Evolutionary conservation across 2,888 invertebrate species (phyloP).

Genomic region (Drosophila leonis): DNA sequence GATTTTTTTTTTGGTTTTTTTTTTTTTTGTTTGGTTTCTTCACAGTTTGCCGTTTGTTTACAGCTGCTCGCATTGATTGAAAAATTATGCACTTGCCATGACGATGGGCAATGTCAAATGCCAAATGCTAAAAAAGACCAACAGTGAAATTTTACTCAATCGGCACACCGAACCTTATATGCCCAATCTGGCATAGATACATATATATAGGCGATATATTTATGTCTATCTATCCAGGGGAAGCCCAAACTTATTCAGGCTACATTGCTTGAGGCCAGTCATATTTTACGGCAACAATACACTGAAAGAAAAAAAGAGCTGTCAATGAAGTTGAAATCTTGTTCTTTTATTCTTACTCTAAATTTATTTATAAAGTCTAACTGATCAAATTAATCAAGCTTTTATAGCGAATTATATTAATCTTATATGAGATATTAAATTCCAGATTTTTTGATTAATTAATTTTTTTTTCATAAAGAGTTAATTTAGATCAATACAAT

Average conservation of each 20-base stretch:
- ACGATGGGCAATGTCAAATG: slow-evolving; percentile 78
- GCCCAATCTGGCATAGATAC: slow-evolving; percentile 59
- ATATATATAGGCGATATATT: slow-evolving; percentile 22
- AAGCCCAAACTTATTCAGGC: not conserved
- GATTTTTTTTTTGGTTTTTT: slow-evolving; percentile 11
- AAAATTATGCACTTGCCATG: slow-evolving; percentile 80
- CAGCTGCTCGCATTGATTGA: slow-evolving; percentile 81
- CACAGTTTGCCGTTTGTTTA: slow-evolving; percentile 72
- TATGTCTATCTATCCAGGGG: not conserved
- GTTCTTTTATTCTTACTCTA: too few relatives aligned
- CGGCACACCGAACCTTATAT: slow-evolving; percentile 62
- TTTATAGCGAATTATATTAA: too few relatives aligned
- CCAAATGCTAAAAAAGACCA: slow-evolving; percentile 53
- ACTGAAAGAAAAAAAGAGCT: not conserved
- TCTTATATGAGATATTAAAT: too few relatives aligned
- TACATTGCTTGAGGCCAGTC: not conserved
- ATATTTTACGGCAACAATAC: not conserved
- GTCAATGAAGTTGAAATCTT: not conserved
- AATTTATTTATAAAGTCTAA: too few relatives aligned
- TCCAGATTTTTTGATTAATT: too few relatives aligned
- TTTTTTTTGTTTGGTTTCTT: slow-evolving; percentile 12
- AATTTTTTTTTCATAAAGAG: too few relatives aligned
- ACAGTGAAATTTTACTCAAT: slow-evolving; percentile 39
- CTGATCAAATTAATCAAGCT: too few relatives aligned
- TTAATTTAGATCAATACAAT: not conserved